phyloP scores from a whole-genome alignment of 2,888 invertebrate genomes.

The Philonicus albiceps region DNA sequence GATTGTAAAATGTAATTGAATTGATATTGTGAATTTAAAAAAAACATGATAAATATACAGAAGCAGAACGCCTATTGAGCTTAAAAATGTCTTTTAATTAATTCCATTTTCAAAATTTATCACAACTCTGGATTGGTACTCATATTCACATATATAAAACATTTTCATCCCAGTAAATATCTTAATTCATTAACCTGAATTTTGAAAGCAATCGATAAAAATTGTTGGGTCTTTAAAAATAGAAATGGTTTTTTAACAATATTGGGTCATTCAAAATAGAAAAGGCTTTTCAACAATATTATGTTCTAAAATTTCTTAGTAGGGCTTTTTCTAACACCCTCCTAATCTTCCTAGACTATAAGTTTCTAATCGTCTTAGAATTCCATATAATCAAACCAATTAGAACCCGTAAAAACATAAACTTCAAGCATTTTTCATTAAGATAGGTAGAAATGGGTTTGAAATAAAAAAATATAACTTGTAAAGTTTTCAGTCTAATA shows the following conservation, averaged over 20 bases:
- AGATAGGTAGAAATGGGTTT: neutral
- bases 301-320: too few species aligned
- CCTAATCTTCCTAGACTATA: neutral
- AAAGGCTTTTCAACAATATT: too few species aligned
- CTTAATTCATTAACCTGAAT: neutral
- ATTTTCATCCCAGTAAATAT: neutral
- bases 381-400: neutral
- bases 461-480: too few species aligned
- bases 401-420: neutral
- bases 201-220: neutral
- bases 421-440: neutral
- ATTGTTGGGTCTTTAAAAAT: neutral
- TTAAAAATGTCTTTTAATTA: neutral
- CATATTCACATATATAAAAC: too few species aligned
- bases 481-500: too few species aligned
- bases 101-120: neutral
- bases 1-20: neutral
- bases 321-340: too few species aligned
- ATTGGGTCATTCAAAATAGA: neutral
- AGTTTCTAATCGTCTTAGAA: neutral
- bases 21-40: neutral
- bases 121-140: too few species aligned
- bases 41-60: neutral
- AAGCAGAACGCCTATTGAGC: neutral
- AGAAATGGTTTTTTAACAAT: neutral